These are phyloP conservation scores for Cephalotes varians DNA, from an alignment of 2,888 invertebrate genomes.

Conservation along the genomic window DNA sequence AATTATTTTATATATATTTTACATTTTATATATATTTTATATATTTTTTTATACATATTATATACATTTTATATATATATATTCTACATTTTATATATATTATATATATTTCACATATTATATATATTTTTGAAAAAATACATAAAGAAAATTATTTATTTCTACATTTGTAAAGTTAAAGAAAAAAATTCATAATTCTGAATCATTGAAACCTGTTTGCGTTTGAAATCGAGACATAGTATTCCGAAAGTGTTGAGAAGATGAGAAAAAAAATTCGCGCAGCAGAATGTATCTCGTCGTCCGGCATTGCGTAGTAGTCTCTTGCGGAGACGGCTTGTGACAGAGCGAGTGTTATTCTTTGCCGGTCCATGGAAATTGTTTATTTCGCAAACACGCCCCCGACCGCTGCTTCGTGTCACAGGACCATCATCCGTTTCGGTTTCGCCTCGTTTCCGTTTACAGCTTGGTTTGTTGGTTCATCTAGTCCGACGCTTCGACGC, in stretches of 20 bases:
- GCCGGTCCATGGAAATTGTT: conserved; percentile 68
- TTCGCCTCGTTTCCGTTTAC: conserved; percentile 53
- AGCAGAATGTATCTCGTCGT: conserved; percentile 3
- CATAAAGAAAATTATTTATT: background rate
- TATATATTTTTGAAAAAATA: too few relatives aligned
- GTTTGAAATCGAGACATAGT: background rate
- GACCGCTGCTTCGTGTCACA: conserved; percentile 54
- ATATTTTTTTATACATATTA: too few relatives aligned
- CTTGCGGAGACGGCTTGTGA: conserved; percentile 37
- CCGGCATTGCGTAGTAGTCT: background rate
- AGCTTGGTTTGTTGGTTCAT: conserved; percentile 44
- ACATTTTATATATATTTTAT: too few relatives aligned
- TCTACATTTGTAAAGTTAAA: background rate
- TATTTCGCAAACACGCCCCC: conserved; percentile 71
- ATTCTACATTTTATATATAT: too few relatives aligned
- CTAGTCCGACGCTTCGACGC: conserved; percentile 15
- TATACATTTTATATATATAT: too few relatives aligned
- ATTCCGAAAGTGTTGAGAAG: background rate
- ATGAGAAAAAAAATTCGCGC: conserved; percentile 24
- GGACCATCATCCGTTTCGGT: conserved; percentile 58
- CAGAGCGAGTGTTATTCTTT: conserved; percentile 63
- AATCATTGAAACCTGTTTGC: background rate
- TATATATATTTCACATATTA: too few relatives aligned
- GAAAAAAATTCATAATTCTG: background rate
- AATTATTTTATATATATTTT: too few relatives aligned